Base-by-base conservation (phyloP, 2,888 invertebrate genomes). In the Noctua janthe region DNA sequence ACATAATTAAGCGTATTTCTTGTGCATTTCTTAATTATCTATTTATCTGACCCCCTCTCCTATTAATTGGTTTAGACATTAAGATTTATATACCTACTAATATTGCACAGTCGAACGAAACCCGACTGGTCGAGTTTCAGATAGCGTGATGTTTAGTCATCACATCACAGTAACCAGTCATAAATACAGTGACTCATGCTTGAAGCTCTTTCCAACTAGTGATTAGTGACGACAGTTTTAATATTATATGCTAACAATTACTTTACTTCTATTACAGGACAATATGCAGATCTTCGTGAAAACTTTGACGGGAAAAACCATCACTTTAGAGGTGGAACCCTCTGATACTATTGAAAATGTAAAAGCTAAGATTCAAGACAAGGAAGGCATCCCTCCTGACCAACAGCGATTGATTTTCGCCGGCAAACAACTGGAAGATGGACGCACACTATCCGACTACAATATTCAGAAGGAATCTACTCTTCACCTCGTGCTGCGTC, bases 221-320 rank as follows among this genome's bases (percentile, higher is more conserved):
- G 15, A 56, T 47, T 72, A 72, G 64, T 62, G 54, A 75, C 39
- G 1, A 54, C 11, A 29, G 13, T 51, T 66, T 3, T 23, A 56
- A 54, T 54, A 23, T 49, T 29, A 47, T 62, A 23, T 62, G 8
- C 56, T 86, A 81, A 87, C 35, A 64, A 43, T 62, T 78, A 74
- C 47, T 80, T 83, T 72, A 49, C 43, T 74, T 71, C 74, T 89
- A 72, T 93, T 93, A 74, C 88, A 93, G 93, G 82, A 77, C 89
- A 93, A 90, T 82, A 93, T 93, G 93, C 93, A 93, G 90, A 93
- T 83, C 71, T 83, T 83, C 23, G 83, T 83, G 23, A 85, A 84
- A 71, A 84, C 87, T 20, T 75, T 88, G 77, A 88, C 87, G 13
- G 88, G 88, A 4, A 88, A 88, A 56, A 88, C 88, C 20, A 88